phyloP scores from a whole-genome alignment of 2,113 vertebrate species.

The Melanerpes formicivorus region DNA sequence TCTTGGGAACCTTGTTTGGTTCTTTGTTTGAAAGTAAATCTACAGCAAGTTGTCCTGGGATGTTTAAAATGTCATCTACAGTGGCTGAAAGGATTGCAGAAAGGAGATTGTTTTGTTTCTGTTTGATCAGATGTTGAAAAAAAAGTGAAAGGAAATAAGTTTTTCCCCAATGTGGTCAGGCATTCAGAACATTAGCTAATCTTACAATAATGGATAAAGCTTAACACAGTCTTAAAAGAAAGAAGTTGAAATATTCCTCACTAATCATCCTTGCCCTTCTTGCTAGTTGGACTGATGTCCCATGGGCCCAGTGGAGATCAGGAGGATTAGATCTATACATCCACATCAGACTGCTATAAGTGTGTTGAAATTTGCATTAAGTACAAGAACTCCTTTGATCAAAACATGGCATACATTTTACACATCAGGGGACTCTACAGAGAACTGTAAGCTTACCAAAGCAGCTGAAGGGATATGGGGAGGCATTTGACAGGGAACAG shows the following conservation, averaged over 20 bases:
- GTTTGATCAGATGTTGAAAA: background rate
- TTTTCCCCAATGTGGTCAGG: background rate
- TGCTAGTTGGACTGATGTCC: background rate
- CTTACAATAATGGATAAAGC: background rate
- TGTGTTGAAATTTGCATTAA: slow-evolving; percentile 46
- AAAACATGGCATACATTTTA: slow-evolving; percentile 1
- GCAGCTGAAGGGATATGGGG: slow-evolving; percentile 23
- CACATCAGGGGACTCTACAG: slow-evolving; percentile 46
- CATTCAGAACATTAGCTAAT: background rate
- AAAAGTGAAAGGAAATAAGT: background rate
- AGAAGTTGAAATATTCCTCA: background rate
- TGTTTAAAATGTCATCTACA: background rate
- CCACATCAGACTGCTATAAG: background rate
- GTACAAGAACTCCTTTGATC: slow-evolving; percentile 58
- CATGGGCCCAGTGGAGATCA: background rate
- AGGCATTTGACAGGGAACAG: slow-evolving; percentile 20
- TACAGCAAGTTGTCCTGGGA: background rate
- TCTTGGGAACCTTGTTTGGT: background rate
- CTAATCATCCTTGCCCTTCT: background rate
- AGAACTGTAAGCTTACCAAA: slow-evolving; percentile 15
- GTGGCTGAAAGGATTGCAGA: background rate
- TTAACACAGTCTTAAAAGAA: background rate
- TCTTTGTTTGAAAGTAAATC: background rate
- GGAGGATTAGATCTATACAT: slow-evolving; percentile 8
- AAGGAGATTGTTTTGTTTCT: background rate